Conservation (phyloP, 2,113 vertebrate genomes). For the Crotalus helleri region DNA sequence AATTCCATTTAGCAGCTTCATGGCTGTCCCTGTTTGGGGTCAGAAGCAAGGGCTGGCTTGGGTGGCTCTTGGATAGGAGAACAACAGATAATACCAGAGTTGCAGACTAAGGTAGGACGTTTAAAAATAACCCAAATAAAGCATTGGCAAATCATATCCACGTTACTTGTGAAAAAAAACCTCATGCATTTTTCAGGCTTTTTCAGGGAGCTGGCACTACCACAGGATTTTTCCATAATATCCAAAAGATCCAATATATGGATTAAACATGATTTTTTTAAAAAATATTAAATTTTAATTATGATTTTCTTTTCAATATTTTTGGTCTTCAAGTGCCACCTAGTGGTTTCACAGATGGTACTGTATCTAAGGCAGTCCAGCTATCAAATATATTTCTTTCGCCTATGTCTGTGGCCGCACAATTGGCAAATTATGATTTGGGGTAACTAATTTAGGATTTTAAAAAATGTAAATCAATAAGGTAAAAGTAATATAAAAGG, state of each 20-base stretch:
- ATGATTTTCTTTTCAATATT: neutral
- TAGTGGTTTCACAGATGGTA: neutral
- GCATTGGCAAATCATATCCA: neutral
- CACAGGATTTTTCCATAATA: neutral
- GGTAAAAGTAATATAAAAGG: neutral
- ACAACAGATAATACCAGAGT: neutral
- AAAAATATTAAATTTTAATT: neutral
- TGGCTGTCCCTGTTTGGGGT: neutral
- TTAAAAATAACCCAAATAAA: neutral
- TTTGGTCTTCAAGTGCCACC: neutral
- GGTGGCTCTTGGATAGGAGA: neutral
- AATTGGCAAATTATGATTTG: neutral
- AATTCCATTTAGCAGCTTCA: neutral
- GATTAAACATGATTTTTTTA: neutral
- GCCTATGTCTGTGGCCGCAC: neutral
- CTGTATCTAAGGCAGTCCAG: neutral
- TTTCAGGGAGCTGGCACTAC: neutral
- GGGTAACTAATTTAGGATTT: neutral
- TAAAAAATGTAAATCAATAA: neutral
- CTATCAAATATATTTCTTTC: neutral
- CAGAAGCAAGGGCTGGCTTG: neutral
- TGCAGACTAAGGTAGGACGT: neutral
- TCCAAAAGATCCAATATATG: neutral
- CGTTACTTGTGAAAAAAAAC: neutral
- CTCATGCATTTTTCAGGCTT: neutral